phyloP scores from a whole-genome alignment of 2,888 invertebrate species.

The Drosophila birchii region DNA sequence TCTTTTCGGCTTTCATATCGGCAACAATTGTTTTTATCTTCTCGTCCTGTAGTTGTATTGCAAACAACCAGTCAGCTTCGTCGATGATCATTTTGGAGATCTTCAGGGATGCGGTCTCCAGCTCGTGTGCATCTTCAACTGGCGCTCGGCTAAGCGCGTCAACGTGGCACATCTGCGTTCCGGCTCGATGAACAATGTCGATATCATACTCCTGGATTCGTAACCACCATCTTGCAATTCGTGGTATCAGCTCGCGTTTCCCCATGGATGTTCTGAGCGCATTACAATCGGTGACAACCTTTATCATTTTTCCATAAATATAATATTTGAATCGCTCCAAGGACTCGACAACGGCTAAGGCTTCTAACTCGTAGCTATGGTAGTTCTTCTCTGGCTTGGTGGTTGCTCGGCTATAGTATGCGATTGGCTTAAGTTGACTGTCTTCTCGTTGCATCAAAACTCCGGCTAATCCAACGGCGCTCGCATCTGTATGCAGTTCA shows the following conservation, averaged over 20 bases:
- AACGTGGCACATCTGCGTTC: background rate
- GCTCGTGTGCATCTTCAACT: background rate
- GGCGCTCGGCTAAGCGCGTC: background rate
- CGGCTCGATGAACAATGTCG: background rate
- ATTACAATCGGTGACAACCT: background rate
- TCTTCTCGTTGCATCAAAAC: too few species aligned
- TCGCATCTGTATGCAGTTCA: too few species aligned
- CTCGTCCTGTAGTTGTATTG: conserved; percentile 47
- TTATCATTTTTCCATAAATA: background rate
- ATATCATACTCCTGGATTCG: too few species aligned
- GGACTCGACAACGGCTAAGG: background rate
- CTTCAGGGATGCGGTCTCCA: conserved; percentile 4
- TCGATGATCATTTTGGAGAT: conserved; percentile 25
- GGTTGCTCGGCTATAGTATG: too few species aligned
- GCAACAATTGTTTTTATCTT: background rate
- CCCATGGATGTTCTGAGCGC: background rate
- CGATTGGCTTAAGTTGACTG: too few species aligned
- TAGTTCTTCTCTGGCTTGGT: background rate
- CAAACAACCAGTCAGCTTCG: conserved; percentile 48
- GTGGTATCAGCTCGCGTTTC: background rate
- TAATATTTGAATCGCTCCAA: background rate
- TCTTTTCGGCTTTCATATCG: too few species aligned
- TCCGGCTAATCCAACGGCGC: too few species aligned
- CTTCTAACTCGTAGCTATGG: background rate
- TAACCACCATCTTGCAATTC: background rate